These are phyloP conservation scores for Anniella stebbinsi DNA, from an alignment of 2,797 vertebrate genomes.

Conservation along the genomic window DNA sequence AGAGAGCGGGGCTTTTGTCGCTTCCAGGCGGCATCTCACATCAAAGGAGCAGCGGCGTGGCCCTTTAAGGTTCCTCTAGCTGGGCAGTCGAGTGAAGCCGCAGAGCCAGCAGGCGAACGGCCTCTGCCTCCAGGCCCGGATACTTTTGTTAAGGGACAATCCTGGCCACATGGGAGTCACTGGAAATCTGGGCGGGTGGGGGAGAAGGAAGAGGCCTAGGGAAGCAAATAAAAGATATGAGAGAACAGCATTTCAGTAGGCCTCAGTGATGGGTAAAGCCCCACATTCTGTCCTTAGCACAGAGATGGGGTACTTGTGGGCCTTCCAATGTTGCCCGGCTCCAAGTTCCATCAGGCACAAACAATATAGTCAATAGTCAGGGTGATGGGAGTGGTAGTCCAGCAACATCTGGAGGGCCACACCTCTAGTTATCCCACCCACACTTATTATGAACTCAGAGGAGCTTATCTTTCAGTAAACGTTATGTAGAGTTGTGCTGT, in stretches of 20 bases:
- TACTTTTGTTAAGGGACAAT: conserved; percentile 2
- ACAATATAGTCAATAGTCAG: too few species aligned
- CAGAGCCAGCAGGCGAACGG: neutral
- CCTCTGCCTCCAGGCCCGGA: neutral
- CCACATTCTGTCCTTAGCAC: neutral
- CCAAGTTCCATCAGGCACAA: too few species aligned
- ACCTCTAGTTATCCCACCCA: neutral
- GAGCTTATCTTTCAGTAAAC: neutral
- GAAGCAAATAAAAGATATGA: neutral
- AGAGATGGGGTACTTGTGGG: too few species aligned
- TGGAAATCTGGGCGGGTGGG: neutral
- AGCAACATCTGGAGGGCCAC: too few species aligned
- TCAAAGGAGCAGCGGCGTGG: conserved; percentile 23
- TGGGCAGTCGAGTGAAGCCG: conserved; percentile 51
- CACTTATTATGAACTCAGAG: neutral
- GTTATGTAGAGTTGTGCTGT: neutral
- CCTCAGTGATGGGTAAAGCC: neutral
- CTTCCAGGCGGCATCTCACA: conserved; percentile 57
- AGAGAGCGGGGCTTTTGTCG: conserved; percentile 29
- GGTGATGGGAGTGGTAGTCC: too few species aligned
- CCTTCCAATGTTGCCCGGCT: too few species aligned
- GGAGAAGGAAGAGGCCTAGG: too few species aligned
- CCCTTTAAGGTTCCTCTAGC: conserved; percentile 54
- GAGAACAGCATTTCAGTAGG: neutral
- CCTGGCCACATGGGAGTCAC: neutral